phyloP scores from a whole-genome alignment of 2,888 invertebrate species.

The Hydriomena furcata region DNA sequence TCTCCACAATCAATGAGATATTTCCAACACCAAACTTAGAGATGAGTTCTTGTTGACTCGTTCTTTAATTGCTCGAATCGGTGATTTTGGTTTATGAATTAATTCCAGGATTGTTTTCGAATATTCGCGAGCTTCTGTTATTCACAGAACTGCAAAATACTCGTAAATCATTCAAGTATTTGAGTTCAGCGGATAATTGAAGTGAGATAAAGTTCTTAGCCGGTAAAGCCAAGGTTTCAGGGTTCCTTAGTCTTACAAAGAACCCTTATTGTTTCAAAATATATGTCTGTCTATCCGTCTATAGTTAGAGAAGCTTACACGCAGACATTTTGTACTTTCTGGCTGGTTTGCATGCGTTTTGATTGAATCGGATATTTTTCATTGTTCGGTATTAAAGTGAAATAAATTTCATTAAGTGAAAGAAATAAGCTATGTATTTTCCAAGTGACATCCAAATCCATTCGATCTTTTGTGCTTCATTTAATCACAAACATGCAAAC shows the following conservation, averaged over 20 bases:
- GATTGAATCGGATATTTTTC: too few species aligned
- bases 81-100: constrained; percentile 7
- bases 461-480: too few species aligned
- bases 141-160: constrained; percentile 1
- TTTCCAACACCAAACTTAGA: constrained; percentile 32
- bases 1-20: constrained; percentile 40
- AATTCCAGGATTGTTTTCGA: constrained; percentile 13
- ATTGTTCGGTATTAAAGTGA: too few species aligned
- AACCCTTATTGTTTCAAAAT: too few species aligned
- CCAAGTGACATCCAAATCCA: too few species aligned
- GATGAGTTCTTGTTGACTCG: constrained; percentile 8
- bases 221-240: background rate
- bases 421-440: too few species aligned
- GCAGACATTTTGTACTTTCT: too few species aligned
- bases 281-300: too few species aligned
- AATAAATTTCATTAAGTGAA: too few species aligned
- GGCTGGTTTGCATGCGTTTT: too few species aligned
- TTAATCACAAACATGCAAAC: too few species aligned
- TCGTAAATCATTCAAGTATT: constrained; percentile 3
- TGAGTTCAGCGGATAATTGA: background rate
- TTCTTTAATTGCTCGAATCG: constrained; percentile 8
- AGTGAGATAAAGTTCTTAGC: constrained; percentile 2
- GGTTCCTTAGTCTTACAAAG: background rate
- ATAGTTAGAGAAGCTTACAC: too few species aligned
- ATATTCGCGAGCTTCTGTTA: constrained; percentile 1